Evolutionary conservation across 2,888 invertebrate genomes (phyloP), one percentile per base, ranked within the genome.

Genomic region (Pilophorus perplexus): DNA sequence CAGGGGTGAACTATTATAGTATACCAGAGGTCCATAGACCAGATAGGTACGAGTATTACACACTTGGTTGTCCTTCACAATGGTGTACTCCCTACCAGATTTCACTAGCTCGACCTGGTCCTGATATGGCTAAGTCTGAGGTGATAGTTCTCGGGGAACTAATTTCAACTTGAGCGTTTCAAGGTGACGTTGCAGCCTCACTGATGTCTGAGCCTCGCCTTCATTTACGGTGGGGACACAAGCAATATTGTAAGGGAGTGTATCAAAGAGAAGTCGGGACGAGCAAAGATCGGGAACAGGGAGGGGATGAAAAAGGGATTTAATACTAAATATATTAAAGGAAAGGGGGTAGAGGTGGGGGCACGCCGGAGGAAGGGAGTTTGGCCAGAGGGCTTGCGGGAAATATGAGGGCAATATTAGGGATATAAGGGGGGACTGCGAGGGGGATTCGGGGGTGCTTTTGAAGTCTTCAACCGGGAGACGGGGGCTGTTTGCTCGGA

Each of bases 271-370:
- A n/a, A 22, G 12, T 22, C 3, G 16, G 20, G 12, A 10, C 14
- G 37, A 12, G 54, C 18, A 28, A 18, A 8, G 1, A 4, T 6
- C 14, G 3, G 16, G 22, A 28, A 23, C 16, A 23, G 25, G 59
- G 38, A n/a, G 20, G 44, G 59, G 38, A 64, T 64, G 64, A 64
- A 64, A 64, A 64, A 64, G 64, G 54, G 64, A 64, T 64, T 64
- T 64, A 64, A 64, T 64, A 64, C 64, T 64, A 64, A 64, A 64
- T 64, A 64, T 64, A 64, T 64, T 64, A 64, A 54, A 64, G 52
- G 54, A 54, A 64, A 37, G 28, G 50, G 48, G n/a, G n/a, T n/a
- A n/a, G n/a, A n/a, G n/a, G n/a, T n/a, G n/a, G n/a, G n/a, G n/a
- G n/a, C n/a, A n/a, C n/a, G n/a, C n/a, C n/a, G n/a, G n/a, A n/a